A percentile compares a stretch with the other conserved stretches of the same genome.
These are phyloP conservation scores for Pseudoips prasinana DNA, from an alignment of 2,888 invertebrate species.

Conservation along the genomic window DNA sequence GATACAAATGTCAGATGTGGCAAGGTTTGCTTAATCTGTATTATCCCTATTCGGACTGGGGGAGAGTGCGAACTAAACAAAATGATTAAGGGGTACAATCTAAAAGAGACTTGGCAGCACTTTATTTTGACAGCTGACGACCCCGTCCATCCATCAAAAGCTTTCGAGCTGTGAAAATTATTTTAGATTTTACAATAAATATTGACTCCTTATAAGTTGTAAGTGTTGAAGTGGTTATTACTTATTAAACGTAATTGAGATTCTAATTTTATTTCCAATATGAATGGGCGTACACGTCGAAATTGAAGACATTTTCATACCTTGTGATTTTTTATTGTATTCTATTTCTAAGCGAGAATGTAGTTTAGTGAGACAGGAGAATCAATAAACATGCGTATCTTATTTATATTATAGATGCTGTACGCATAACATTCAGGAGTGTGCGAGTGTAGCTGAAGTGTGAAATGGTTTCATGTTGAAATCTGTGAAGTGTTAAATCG, in stretches of 20 bases:
- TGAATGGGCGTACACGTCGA: constrained; percentile 1
- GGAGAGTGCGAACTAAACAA: too few species aligned
- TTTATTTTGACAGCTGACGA: constrained; percentile 42
- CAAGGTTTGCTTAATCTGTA: too few species aligned
- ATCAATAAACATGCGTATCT: constrained; percentile 47
- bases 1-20: too few species aligned
- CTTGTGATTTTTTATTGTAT: constrained; percentile 57
- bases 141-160: constrained; percentile 37
- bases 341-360: constrained; percentile 56
- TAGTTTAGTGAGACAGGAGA: constrained; percentile 26
- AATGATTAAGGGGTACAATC: too few species aligned
- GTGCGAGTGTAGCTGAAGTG: constrained; percentile 23
- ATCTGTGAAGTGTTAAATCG: constrained; percentile 27
- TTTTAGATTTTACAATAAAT: constrained; percentile 17
- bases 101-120: too few species aligned
- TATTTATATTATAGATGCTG: constrained; percentile 55
- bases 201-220: constrained; percentile 28
- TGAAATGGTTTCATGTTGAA: constrained; percentile 53
- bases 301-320: constrained; percentile 22
- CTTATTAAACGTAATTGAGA: background rate
- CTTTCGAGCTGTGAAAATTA: constrained; percentile 24
- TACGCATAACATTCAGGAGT: constrained; percentile 42
- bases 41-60: too few species aligned
- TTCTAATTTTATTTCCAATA: too few species aligned
- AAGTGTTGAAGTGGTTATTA: constrained; percentile 22